Evolutionary conservation across 2,797 vertebrate species (phyloP).

Genomic region (Pipistrellus pipistrellus): DNA sequence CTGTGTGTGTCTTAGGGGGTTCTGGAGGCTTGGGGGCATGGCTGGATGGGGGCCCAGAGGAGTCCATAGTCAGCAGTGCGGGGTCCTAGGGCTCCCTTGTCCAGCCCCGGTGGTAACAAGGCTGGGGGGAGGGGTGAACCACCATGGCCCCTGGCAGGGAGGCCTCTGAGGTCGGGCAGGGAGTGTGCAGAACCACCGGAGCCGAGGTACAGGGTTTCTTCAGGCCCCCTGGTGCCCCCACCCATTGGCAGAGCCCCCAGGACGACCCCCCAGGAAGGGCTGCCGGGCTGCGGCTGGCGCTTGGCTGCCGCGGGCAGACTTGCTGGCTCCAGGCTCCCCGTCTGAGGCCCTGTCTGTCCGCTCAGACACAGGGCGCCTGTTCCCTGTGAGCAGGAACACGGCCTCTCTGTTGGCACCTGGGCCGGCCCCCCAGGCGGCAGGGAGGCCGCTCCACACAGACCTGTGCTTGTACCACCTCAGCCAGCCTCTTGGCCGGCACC

Average conservation of each 20-base stretch:
- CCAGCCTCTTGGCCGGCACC: not conserved
- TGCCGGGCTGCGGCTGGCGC: not conserved
- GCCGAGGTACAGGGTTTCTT: not conserved
- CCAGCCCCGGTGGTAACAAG: not conserved
- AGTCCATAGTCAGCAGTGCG: not conserved
- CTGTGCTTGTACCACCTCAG: conserved; percentile 19
- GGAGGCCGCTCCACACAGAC: conserved; percentile 44
- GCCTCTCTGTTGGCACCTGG: conserved; percentile 77
- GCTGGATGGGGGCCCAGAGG: not conserved
- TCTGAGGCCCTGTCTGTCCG: conserved; percentile 61
- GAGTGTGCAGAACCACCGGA: not conserved
- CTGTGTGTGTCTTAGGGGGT: not conserved
- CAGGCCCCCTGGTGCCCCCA: not conserved
- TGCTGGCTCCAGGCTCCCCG: conserved; percentile 67
- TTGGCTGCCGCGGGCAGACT: conserved; percentile 59
- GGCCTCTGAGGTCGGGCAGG: not conserved
- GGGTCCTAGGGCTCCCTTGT: not conserved
- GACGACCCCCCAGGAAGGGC: not conserved
- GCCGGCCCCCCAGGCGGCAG: not conserved
- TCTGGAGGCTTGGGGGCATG: not conserved
- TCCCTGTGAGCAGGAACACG: conserved; percentile 63
- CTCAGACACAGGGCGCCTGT: conserved; percentile 75
- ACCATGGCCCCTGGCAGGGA: not conserved
- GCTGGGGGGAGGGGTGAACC: not conserved
- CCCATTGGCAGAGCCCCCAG: not conserved